Base-by-base conservation (phyloP, 1,140 invertebrate species). In the Listronotus oregonensis region DNA sequence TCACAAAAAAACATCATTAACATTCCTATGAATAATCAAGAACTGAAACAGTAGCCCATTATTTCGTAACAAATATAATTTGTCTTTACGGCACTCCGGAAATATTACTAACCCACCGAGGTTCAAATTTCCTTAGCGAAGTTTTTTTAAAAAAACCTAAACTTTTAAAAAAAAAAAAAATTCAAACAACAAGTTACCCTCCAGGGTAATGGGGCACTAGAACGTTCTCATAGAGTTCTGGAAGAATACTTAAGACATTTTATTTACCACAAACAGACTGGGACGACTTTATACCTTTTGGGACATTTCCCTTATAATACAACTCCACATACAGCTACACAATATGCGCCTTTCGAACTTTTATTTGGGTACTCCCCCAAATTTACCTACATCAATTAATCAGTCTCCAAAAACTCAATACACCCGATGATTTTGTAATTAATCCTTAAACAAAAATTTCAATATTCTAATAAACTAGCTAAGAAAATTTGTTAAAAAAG, bases 1-100 rank as follows among this genome's bases (percentile, higher is more conserved):
- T 79, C 14, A 73, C 75, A 78, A 78, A 73, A n/a, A 17, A n/a
- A 80, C 66, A 58, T 71, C 73, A n/a, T 14, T 68, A 71, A 52
- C 71, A 71, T 32, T 17, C 42, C 77, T 8, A 72, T 76, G 7
- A 69, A 68, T 12, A 75, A 79, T 65, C 78, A 79, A 51, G 72
- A 77, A 65, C 73, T 9, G 44, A 66, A 51, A 78, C 75, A 1
- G 66, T 78, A 14, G 72, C 77, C 21, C 21, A 27, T 27, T 27
- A 27, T 27, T 27, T 27, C n/a, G 62, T 77, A 15, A 58, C 70
- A 37, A 64, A 72, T 21, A 71, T 72, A 46, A 72, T 75, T 42
- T 71, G 66, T 56, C 67, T 39, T 12, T 71, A 57, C 44, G 72
- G 71, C n/a, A 27, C 67, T 32, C 71, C 69, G 6, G 17, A 59